phyloP scores from a whole-genome alignment of 2,113 vertebrate genomes.

The Thamnaconus septentrionalis region DNA sequence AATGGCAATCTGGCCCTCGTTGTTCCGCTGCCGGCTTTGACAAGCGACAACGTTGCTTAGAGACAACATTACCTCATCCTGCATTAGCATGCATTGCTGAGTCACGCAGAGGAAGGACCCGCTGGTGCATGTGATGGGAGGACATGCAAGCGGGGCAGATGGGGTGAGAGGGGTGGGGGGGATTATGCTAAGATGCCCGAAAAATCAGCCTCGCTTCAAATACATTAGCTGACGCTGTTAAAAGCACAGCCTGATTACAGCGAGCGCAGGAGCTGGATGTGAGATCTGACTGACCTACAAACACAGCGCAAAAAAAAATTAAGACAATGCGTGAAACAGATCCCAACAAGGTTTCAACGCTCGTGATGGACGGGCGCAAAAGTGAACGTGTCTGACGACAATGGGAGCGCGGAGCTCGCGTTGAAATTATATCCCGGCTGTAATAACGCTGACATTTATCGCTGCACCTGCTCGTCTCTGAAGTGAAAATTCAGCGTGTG shows the following conservation, averaged over 20 bases:
- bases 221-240: slow-evolving; percentile 24
- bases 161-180: not conserved
- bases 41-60: slow-evolving; percentile 51
- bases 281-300: not conserved
- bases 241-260: slow-evolving; percentile 23
- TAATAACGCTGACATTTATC: slow-evolving; percentile 15
- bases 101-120: slow-evolving; percentile 50
- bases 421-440: not conserved
- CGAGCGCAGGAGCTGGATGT: slow-evolving; percentile 1
- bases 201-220: slow-evolving; percentile 41
- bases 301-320: not conserved
- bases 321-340: not conserved
- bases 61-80: slow-evolving; percentile 57
- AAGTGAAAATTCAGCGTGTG: slow-evolving; percentile 20
- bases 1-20: slow-evolving; percentile 10
- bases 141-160: slow-evolving; percentile 49
- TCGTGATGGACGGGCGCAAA: not conserved
- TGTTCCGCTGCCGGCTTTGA: slow-evolving; percentile 28
- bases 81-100: slow-evolving; percentile 62
- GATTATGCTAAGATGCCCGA: slow-evolving; percentile 45
- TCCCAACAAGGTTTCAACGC: not conserved
- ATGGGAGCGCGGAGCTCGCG: no score
- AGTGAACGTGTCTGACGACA: not conserved
- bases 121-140: slow-evolving; percentile 48
- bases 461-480: slow-evolving; percentile 26